phyloP scores from a whole-genome alignment of 2,888 invertebrate genomes.

The Synergus japonicus region DNA sequence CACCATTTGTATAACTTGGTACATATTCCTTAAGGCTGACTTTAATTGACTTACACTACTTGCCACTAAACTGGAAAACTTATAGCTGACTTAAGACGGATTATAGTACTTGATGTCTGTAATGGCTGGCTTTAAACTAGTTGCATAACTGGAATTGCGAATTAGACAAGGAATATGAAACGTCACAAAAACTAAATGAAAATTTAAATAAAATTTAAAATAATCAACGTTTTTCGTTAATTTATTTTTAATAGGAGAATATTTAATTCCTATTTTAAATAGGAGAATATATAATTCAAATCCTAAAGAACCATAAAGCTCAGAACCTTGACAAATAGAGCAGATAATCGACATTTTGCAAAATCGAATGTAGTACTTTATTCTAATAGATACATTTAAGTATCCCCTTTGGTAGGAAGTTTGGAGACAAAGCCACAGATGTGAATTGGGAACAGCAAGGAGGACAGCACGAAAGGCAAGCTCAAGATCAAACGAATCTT shows the following conservation, averaged over 20 bases:
- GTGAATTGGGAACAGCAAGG: slow-evolving; percentile 10
- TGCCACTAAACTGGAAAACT: neutral
- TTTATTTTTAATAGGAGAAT: too few species aligned
- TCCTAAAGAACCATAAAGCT: neutral
- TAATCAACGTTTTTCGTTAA: too few species aligned
- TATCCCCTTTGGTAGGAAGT: slow-evolving; percentile 4
- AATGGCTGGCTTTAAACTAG: too few species aligned
- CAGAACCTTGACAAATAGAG: neutral
- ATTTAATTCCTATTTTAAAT: too few species aligned
- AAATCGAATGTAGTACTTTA: neutral
- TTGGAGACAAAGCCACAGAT: slow-evolving; percentile 28
- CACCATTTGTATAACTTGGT: too few species aligned
- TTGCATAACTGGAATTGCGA: too few species aligned
- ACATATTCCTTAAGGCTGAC: neutral
- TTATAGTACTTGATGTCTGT: too few species aligned
- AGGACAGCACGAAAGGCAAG: neutral
- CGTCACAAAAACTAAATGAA: too few species aligned
- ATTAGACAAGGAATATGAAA: too few species aligned
- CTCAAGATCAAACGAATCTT: slow-evolving; percentile 34
- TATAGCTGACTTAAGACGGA: neutral
- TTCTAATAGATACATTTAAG: neutral
- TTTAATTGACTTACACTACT: neutral
- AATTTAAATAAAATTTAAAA: too few species aligned
- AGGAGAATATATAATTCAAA: too few species aligned
- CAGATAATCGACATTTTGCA: neutral